Conservation (phyloP, 2,113 vertebrate genomes). For the Leucosticte australis region DNA sequence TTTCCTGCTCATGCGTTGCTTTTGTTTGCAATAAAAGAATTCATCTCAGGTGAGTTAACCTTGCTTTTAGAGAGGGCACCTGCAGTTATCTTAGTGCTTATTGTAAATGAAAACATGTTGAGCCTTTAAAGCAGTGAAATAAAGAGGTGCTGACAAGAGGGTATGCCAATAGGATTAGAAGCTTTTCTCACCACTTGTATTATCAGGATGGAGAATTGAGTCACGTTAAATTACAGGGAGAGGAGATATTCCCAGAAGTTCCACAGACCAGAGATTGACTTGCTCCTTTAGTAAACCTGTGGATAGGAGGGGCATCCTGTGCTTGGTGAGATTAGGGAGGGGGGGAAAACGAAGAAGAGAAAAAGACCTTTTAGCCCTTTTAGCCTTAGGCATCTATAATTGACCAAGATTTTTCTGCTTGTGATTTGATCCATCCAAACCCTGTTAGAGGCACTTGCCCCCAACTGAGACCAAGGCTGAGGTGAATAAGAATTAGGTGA, state of each 20-base stretch:
- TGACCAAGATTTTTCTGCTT: slow-evolving; percentile 77
- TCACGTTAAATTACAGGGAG: slow-evolving; percentile 81
- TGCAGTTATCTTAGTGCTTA: slow-evolving; percentile 77
- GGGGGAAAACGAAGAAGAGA: not conserved
- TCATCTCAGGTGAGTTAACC: slow-evolving; percentile 85
- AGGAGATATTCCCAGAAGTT: slow-evolving; percentile 80
- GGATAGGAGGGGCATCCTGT: slow-evolving; percentile 63
- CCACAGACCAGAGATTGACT: slow-evolving; percentile 72
- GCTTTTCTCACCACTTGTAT: slow-evolving; percentile 76
- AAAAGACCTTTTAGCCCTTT: slow-evolving; percentile 65
- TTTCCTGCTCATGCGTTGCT: slow-evolving; percentile 76
- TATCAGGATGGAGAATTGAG: slow-evolving; percentile 75
- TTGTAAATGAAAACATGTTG: slow-evolving; percentile 84
- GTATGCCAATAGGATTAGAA: slow-evolving; percentile 79
- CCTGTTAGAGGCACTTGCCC: slow-evolving; percentile 77
- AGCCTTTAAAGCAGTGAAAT: slow-evolving; percentile 80
- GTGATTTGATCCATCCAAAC: slow-evolving; percentile 83
- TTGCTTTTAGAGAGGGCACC: slow-evolving; percentile 81
- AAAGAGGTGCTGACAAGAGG: slow-evolving; percentile 82
- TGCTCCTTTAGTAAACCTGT: slow-evolving; percentile 59
- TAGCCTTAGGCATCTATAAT: slow-evolving; percentile 78
- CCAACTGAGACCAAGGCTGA: slow-evolving; percentile 78
- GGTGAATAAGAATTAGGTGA: slow-evolving; percentile 80
- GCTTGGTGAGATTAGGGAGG: not conserved
- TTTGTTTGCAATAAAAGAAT: slow-evolving; percentile 80